Evolutionary conservation across 2,888 invertebrate genomes (phyloP).

Genomic region (Idaea aversata): DNA sequence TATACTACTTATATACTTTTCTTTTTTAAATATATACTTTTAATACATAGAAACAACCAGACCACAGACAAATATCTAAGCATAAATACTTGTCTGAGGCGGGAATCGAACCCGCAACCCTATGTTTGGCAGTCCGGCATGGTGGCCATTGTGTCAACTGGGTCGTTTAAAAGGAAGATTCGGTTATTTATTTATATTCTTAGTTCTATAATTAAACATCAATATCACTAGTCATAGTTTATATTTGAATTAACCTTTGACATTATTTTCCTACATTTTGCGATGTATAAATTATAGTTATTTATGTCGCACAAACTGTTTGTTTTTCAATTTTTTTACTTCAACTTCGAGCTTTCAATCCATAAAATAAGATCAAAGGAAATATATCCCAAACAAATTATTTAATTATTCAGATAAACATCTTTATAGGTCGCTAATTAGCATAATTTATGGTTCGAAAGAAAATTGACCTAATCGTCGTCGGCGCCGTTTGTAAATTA

Average conservation of each 20-base stretch:
- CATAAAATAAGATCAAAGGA: not conserved
- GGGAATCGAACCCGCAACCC: too few relatives aligned
- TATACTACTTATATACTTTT: too few relatives aligned
- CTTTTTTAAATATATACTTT: too few relatives aligned
- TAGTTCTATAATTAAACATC: not conserved
- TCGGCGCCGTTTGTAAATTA: constrained; percentile 36
- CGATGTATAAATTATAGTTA: too few relatives aligned
- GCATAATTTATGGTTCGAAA: constrained; percentile 26
- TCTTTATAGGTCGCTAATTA: constrained; percentile 13
- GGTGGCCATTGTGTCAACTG: not conserved
- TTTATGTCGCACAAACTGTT: too few relatives aligned
- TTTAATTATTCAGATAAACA: constrained; percentile 3
- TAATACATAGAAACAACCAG: too few relatives aligned
- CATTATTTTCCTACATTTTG: not conserved
- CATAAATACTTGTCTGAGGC: too few relatives aligned
- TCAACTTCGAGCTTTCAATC: not conserved
- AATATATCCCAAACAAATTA: not conserved
- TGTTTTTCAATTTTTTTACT: not conserved
- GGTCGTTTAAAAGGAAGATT: not conserved
- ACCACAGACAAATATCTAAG: too few relatives aligned
- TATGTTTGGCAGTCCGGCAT: too few relatives aligned
- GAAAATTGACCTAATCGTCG: constrained; percentile 30
- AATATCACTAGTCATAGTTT: not conserved
- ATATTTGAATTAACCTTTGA: not conserved
- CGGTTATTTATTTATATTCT: not conserved